phyloP scores from a whole-genome alignment of 1,140 invertebrate genomes.

The Drosophila mojavensis region DNA sequence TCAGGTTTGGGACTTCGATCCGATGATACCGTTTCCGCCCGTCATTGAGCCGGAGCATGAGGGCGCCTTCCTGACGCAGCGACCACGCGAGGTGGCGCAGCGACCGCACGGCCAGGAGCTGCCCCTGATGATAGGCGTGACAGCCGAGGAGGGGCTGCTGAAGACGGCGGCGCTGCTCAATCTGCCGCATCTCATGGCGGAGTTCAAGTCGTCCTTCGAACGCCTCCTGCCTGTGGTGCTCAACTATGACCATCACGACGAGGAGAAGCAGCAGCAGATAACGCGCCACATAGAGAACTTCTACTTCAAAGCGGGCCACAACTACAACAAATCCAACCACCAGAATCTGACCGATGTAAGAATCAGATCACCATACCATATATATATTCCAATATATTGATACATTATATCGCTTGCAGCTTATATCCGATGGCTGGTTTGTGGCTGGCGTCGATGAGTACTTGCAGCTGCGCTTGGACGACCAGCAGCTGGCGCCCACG shows the following conservation, averaged over 20 bases:
- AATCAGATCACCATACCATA: background rate
- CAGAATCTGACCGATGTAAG: slow-evolving; percentile 85
- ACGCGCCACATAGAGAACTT: slow-evolving; percentile 86
- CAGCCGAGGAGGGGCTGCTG: slow-evolving; percentile 88
- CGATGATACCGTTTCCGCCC: slow-evolving; percentile 90
- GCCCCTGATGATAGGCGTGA: slow-evolving; percentile 89
- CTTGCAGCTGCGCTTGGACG: slow-evolving; percentile 85
- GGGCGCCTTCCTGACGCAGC: slow-evolving; percentile 88
- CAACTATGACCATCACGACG: slow-evolving; percentile 86
- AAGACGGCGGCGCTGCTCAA: slow-evolving; percentile 85
- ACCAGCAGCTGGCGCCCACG: slow-evolving; percentile 84
- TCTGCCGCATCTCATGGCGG: slow-evolving; percentile 81
- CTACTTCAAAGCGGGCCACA: slow-evolving; percentile 85
- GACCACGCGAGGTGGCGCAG: slow-evolving; percentile 85
- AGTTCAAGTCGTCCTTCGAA: slow-evolving; percentile 86
- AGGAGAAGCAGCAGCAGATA: slow-evolving; percentile 83
- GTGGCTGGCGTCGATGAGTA: slow-evolving; percentile 86
- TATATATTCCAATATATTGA: background rate
- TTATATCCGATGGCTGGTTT: slow-evolving; percentile 89
- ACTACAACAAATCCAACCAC: slow-evolving; percentile 85
- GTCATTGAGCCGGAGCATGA: slow-evolving; percentile 87
- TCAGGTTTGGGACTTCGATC: slow-evolving; percentile 88
- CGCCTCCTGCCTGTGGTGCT: slow-evolving; percentile 86
- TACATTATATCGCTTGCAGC: slow-evolving; percentile 83
- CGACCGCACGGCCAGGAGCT: slow-evolving; percentile 85